Conservation (phyloP, 2,888 invertebrate genomes). For the Orchesellides sinensis region DNA sequence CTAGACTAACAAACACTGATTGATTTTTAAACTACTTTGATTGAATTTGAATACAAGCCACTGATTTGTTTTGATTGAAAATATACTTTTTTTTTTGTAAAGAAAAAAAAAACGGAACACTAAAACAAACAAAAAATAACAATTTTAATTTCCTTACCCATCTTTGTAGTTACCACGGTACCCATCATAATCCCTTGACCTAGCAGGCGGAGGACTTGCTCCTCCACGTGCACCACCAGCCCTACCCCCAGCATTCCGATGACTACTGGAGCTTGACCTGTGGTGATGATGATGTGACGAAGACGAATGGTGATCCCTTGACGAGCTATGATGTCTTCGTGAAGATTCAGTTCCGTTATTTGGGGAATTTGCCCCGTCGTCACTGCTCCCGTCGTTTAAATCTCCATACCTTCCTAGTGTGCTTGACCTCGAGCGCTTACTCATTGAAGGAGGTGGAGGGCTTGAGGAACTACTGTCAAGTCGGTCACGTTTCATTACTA, state of each 20-base stretch:
- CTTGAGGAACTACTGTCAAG: constrained; percentile 48
- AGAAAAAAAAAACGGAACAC: no score
- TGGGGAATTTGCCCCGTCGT: constrained; percentile 35
- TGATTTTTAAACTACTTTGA: no score
- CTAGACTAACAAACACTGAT: no score
- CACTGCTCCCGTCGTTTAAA: constrained; percentile 47
- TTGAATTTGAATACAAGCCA: background rate
- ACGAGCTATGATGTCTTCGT: constrained; percentile 8
- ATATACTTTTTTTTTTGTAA: background rate
- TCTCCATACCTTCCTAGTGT: constrained; percentile 45
- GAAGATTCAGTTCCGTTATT: constrained; percentile 22
- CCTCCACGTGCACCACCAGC: constrained; percentile 23
- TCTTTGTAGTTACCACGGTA: constrained; percentile 33
- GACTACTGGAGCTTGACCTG: background rate
- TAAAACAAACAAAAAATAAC: no score
- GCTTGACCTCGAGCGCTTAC: constrained; percentile 63
- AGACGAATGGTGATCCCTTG: constrained; percentile 19
- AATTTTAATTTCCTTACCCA: constrained; percentile 26
- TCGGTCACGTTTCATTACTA: constrained; percentile 63
- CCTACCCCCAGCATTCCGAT: constrained; percentile 15
- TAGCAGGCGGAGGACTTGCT: background rate
- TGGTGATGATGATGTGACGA: constrained; percentile 39
- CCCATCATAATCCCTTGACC: constrained; percentile 26
- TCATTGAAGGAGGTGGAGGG: constrained; percentile 64
- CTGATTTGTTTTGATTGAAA: background rate